A percentile compares a stretch with the other conserved stretches of the same genome.
phyloP scores from a whole-genome alignment of 2,888 invertebrate species.

The Drosophila greeni region DNA sequence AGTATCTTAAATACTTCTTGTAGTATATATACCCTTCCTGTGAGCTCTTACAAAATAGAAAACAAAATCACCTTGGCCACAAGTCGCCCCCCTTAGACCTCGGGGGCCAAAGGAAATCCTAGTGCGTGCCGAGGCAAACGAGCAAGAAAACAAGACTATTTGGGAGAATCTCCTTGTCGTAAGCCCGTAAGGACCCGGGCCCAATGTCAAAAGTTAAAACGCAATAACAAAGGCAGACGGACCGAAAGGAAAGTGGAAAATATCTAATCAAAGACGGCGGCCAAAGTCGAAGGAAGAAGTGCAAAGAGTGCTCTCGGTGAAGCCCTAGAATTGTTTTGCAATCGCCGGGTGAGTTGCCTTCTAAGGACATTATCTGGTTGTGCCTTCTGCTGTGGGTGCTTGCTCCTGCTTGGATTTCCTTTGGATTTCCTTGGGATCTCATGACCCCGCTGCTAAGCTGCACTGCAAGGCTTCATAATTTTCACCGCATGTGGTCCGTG shows the following conservation, averaged over 20 bases:
- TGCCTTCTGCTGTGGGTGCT: not conserved
- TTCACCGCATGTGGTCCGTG: slow-evolving; percentile 62
- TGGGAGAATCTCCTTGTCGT: slow-evolving; percentile 4
- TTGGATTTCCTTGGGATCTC: slow-evolving; percentile 13
- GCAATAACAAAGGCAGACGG: slow-evolving; percentile 37
- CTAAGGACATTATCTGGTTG: slow-evolving; percentile 41
- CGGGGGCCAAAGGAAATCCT: slow-evolving; percentile 50
- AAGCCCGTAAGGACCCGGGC: slow-evolving; percentile 39
- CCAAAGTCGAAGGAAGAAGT: slow-evolving; percentile 34
- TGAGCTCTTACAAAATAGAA: not conserved
- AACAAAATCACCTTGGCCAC: slow-evolving; percentile 37
- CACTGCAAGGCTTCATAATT: slow-evolving; percentile 66
- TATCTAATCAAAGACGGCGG: slow-evolving; percentile 63
- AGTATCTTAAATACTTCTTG: not conserved
- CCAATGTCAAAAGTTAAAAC: slow-evolving; percentile 65
- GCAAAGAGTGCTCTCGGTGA: slow-evolving; percentile 46
- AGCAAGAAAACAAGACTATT: slow-evolving; percentile 44
- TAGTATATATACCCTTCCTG: not conserved
- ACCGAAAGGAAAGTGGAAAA: slow-evolving; percentile 62
- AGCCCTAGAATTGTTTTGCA: slow-evolving; percentile 63
- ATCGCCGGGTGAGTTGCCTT: slow-evolving; percentile 47
- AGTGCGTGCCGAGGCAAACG: slow-evolving; percentile 51
- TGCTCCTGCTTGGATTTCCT: slow-evolving; percentile 10
- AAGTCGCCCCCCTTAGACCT: slow-evolving; percentile 16
- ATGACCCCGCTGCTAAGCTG: slow-evolving; percentile 45